Evolutionary conservation across 2,797 vertebrate genomes (phyloP).

Genomic region (Amniataba percoides): DNA sequence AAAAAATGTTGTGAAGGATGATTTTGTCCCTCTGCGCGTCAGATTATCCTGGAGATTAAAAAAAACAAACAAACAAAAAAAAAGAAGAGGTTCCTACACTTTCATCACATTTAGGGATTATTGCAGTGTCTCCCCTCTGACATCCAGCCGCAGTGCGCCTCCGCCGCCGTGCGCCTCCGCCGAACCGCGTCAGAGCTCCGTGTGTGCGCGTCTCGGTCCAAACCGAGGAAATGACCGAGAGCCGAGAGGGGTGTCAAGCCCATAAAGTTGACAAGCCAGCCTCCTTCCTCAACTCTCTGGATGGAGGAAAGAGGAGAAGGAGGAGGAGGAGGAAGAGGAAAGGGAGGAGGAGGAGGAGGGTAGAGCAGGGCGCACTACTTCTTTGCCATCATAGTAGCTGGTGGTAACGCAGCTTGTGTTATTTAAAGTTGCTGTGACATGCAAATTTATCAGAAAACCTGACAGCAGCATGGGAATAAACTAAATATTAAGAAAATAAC

Average conservation of each 20-base stretch:
- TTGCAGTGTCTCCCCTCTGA: conserved; percentile 60
- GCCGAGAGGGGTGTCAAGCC: conserved; percentile 65
- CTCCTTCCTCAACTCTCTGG: conserved; percentile 69
- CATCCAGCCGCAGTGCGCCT: conserved; percentile 68
- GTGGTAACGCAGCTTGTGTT: background rate
- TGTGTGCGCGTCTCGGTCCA: conserved; percentile 56
- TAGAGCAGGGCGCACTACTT: conserved; percentile 12
- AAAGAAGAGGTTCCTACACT: conserved; percentile 42
- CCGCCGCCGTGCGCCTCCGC: conserved; percentile 62
- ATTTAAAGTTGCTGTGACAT: background rate
- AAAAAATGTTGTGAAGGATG: conserved; percentile 18
- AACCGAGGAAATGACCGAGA: conserved; percentile 73
- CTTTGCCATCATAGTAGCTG: conserved; percentile 24
- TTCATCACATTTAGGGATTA: conserved; percentile 75
- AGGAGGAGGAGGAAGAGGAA: conserved; percentile 21
- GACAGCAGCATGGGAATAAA: background rate
- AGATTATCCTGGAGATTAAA: conserved; percentile 60
- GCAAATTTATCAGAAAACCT: background rate
- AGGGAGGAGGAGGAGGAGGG: conserved; percentile 22
- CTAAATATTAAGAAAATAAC: background rate
- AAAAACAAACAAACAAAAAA: conserved; percentile 10
- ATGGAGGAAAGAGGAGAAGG: conserved; percentile 44
- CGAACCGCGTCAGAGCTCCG: conserved; percentile 62
- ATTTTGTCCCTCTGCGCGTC: conserved; percentile 42
- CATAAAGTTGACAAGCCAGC: conserved; percentile 76